Conservation (phyloP, 2,113 vertebrate genomes). For the Tragelaphus imberbis region DNA sequence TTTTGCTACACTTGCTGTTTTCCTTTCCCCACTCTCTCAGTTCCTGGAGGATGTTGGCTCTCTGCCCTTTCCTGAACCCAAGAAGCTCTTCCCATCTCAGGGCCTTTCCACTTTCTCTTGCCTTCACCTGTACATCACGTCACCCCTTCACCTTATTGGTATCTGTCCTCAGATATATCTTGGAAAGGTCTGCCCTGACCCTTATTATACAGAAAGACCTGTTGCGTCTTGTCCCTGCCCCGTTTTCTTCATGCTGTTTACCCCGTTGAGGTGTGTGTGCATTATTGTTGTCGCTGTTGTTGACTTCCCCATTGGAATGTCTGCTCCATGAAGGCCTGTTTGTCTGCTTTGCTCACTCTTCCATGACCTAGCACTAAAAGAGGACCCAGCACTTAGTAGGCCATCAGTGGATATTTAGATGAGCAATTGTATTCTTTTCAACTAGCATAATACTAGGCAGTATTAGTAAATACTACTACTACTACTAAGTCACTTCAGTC, state of each 20-base stretch:
- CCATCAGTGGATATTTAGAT: background rate
- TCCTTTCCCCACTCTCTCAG: background rate
- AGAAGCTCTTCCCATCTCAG: background rate
- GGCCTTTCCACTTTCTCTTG: background rate
- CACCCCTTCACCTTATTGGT: background rate
- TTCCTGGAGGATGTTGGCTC: background rate
- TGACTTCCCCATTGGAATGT: background rate
- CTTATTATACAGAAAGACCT: background rate
- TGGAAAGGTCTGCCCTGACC: background rate
- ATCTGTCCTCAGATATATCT: background rate
- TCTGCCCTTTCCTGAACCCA: background rate
- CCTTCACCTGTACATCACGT: background rate
- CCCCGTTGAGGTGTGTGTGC: background rate
- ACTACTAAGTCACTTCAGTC: too few species aligned
- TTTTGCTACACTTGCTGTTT: background rate
- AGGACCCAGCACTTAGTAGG: background rate
- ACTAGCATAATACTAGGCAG: background rate
- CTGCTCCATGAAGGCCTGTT: too few species aligned
- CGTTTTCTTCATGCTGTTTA: background rate
- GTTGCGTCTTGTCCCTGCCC: background rate
- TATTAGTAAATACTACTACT: background rate
- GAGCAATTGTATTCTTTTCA: background rate
- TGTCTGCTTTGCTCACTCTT: background rate
- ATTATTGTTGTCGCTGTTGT: accelerated
- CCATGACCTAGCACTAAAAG: background rate